Percentiles rank a stretch among this genome's conserved stretches.
phyloP scores from a whole-genome alignment of 2,888 invertebrate species.

The Drosophila vallismaia region DNA sequence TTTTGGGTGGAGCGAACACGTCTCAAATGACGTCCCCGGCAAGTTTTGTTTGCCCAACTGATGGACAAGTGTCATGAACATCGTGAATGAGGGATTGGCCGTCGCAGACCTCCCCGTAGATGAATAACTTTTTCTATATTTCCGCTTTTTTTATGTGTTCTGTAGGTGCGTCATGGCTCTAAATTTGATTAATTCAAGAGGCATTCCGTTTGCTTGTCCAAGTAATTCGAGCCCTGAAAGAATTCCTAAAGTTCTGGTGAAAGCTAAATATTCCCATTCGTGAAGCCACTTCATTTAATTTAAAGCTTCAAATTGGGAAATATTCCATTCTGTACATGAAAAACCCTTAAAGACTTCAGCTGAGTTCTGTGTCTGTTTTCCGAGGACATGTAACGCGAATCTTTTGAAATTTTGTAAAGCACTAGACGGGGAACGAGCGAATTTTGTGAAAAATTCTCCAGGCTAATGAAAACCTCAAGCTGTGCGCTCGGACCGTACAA shows the following conservation, averaged over 20 bases:
- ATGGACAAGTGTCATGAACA: constrained; percentile 74
- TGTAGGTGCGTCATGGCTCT: constrained; percentile 60
- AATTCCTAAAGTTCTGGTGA: constrained; percentile 3
- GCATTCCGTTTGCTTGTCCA: constrained; percentile 38
- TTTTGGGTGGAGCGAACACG: constrained; percentile 59
- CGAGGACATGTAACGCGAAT: constrained; percentile 38
- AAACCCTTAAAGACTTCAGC: background rate
- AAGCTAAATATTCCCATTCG: background rate
- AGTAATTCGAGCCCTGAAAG: constrained; percentile 37
- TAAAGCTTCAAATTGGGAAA: background rate
- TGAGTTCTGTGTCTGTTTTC: background rate
- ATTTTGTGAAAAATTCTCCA: constrained; percentile 17
- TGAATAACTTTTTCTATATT: constrained; percentile 22
- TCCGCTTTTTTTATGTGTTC: constrained; percentile 8
- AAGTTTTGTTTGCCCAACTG: constrained; percentile 67
- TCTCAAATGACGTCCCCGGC: constrained; percentile 71
- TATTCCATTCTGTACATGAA: background rate
- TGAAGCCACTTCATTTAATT: background rate
- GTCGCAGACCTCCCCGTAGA: background rate
- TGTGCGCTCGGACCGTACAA: constrained; percentile 40
- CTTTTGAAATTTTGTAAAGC: constrained; percentile 5
- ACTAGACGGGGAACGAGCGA: background rate
- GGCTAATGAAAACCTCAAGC: constrained; percentile 71
- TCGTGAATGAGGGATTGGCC: constrained; percentile 61
- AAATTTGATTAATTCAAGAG: constrained; percentile 69